Percentiles rank a stretch among this genome's conserved stretches.
These are phyloP conservation scores for Drosophila nasuta DNA, from an alignment of 1,140 invertebrate species.

Conservation along the genomic window DNA sequence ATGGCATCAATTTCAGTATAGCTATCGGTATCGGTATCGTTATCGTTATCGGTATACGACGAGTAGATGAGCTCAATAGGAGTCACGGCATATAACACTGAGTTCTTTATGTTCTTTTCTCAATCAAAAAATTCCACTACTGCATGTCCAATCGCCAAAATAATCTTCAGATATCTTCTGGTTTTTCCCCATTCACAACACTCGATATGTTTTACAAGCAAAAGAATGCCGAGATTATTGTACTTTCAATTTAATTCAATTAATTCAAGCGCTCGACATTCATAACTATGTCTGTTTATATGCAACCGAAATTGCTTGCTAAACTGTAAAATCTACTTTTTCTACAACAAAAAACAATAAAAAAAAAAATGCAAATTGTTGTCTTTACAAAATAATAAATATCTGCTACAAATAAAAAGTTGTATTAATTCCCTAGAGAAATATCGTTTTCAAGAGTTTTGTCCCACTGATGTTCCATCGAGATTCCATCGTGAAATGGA, in stretches of 20 bases:
- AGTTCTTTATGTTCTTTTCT: conserved; percentile 32
- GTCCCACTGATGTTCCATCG: not conserved
- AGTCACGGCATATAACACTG: conserved; percentile 57
- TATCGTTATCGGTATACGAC: conserved; percentile 10
- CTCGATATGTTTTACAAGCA: not conserved
- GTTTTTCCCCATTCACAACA: not conserved
- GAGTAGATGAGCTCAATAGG: conserved; percentile 64
- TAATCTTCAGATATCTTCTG: not conserved
- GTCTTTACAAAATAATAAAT: not conserved
- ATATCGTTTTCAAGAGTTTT: not conserved
- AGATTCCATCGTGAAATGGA: not conserved
- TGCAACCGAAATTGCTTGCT: no score
- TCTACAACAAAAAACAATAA: no score
- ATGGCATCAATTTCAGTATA: conserved; percentile 8
- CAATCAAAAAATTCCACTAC: conserved; percentile 48
- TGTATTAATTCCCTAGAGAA: not conserved
- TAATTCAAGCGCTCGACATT: no score
- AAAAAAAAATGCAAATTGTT: no score
- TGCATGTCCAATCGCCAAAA: conserved; percentile 8
- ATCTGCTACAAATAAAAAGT: not conserved
- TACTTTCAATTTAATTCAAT: no score
- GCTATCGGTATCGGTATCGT: conserved; percentile 4
- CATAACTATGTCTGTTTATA: no score
- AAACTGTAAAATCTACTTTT: no score
- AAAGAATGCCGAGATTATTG: not conserved